Evolutionary conservation across 2,797 vertebrate genomes (phyloP).

Genomic region (Poeciliopsis presidionis): DNA sequence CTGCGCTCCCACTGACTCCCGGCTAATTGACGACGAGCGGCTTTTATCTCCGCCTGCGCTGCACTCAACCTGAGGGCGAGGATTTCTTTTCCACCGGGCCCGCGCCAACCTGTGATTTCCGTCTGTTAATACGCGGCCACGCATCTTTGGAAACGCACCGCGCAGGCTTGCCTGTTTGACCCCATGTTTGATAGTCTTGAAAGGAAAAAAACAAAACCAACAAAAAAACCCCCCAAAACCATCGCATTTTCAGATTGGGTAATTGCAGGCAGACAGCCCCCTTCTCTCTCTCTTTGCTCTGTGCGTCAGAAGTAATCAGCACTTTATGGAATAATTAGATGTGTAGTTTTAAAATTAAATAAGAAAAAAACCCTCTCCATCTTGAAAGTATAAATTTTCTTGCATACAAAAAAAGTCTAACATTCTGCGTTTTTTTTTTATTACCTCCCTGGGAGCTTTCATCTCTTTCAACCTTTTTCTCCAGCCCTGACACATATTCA

Average conservation of each 20-base stretch:
- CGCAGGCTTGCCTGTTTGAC: slow-evolving; percentile 51
- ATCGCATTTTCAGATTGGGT: slow-evolving; percentile 40
- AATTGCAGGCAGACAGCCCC: slow-evolving; percentile 32
- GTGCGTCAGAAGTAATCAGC: slow-evolving; percentile 20
- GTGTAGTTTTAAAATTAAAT: not conserved
- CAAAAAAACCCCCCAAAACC: slow-evolving; percentile 8
- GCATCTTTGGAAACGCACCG: slow-evolving; percentile 34
- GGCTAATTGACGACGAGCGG: slow-evolving; percentile 78
- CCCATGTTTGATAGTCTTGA: slow-evolving; percentile 55
- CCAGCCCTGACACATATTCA: slow-evolving; percentile 50
- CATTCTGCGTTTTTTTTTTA: slow-evolving; percentile 9
- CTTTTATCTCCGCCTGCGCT: slow-evolving; percentile 73
- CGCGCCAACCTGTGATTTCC: slow-evolving; percentile 61
- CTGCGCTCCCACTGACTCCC: slow-evolving; percentile 74
- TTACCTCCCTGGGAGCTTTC: slow-evolving; percentile 17
- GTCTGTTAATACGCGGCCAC: slow-evolving; percentile 45
- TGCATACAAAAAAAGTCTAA: slow-evolving; percentile 24
- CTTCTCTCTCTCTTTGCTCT: slow-evolving; percentile 14
- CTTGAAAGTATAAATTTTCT: not conserved
- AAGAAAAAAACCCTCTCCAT: slow-evolving; percentile 4
- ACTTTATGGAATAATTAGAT: slow-evolving; percentile 17
- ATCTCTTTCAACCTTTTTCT: slow-evolving; percentile 24
- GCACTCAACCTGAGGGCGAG: slow-evolving; percentile 65
- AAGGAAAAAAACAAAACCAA: not conserved
- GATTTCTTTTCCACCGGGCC: slow-evolving; percentile 43